phyloP scores from a whole-genome alignment of 2,113 vertebrate species.

The Colistium nudipinnis region DNA sequence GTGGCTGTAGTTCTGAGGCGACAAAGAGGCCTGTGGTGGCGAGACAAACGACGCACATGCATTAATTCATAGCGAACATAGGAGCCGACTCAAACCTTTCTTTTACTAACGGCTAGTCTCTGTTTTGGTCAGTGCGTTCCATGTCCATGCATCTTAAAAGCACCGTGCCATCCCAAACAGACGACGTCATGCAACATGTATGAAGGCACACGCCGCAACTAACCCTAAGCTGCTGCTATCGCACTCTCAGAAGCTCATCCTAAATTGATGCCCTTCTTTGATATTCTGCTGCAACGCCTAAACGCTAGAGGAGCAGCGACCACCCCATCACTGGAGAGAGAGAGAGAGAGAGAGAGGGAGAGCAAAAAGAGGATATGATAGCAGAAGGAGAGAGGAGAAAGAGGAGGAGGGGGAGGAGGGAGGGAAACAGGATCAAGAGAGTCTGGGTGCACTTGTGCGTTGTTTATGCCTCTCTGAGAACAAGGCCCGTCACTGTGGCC shows the following conservation, averaged over 20 bases:
- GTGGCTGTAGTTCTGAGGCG: slow-evolving; percentile 80
- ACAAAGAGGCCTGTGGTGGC: slow-evolving; percentile 77
- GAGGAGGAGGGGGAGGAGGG: background rate
- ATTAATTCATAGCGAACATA: background rate
- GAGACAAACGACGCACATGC: slow-evolving; percentile 6
- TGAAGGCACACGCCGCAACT: slow-evolving; percentile 42
- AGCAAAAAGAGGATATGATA: background rate
- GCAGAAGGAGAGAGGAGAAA: slow-evolving; percentile 12
- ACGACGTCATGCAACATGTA: slow-evolving; percentile 34
- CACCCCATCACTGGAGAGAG: slow-evolving; percentile 15
- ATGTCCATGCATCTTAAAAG: slow-evolving; percentile 13
- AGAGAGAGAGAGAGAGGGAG: background rate
- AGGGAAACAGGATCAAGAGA: slow-evolving; percentile 51
- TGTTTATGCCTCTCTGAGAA: slow-evolving; percentile 65
- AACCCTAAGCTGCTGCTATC: slow-evolving; percentile 42
- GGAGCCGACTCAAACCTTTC: background rate
- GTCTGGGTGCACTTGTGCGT: slow-evolving; percentile 53
- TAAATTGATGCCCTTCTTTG: slow-evolving; percentile 60
- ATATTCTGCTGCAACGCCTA: slow-evolving; percentile 65
- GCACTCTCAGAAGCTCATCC: slow-evolving; percentile 44
- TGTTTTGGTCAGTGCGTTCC: background rate
- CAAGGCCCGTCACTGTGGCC: slow-evolving; percentile 65
- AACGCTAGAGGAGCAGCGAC: slow-evolving; percentile 36
- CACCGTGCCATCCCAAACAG: slow-evolving; percentile 8
- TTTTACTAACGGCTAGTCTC: background rate